Evolutionary conservation across 2,797 vertebrate species (phyloP).

Genomic region (Ceryle rudis): DNA sequence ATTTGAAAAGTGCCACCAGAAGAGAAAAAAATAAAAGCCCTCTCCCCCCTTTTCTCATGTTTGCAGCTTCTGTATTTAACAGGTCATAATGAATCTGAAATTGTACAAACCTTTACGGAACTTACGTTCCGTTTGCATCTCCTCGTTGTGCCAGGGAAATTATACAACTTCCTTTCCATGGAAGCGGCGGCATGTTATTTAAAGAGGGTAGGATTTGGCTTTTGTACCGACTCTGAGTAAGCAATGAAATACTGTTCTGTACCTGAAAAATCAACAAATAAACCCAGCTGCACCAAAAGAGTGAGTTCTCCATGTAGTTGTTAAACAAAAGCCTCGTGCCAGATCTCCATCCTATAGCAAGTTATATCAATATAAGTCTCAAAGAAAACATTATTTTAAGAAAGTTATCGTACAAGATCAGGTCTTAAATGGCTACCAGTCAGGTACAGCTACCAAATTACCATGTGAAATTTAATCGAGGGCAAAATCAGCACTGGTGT

Average conservation of each 20-base stretch:
- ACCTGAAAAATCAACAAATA: conserved; percentile 45
- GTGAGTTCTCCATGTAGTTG: not conserved
- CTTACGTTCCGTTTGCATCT: conserved; percentile 1
- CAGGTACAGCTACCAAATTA: not conserved
- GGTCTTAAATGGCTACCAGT: not conserved
- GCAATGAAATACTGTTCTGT: not conserved
- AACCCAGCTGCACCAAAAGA: not conserved
- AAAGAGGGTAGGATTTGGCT: not conserved
- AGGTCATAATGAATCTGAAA: not conserved
- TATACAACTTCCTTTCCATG: not conserved
- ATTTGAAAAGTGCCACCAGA: not conserved
- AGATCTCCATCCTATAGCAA: not conserved
- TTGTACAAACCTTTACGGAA: not conserved
- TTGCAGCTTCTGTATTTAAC: not conserved
- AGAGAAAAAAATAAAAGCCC: not conserved
- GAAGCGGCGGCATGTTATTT: not conserved
- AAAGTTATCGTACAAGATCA: not conserved
- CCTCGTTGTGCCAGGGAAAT: not conserved
- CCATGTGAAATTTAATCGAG: not conserved
- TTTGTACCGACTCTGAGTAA: not conserved
- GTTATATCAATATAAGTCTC: not conserved
- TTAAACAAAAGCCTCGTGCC: not conserved
- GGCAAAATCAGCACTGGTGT: not conserved
- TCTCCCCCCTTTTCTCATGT: not conserved
- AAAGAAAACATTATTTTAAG: not conserved